These are phyloP conservation scores for Hemaris fuciformis DNA, from an alignment of 2,888 invertebrate genomes.

Conservation along the genomic window DNA sequence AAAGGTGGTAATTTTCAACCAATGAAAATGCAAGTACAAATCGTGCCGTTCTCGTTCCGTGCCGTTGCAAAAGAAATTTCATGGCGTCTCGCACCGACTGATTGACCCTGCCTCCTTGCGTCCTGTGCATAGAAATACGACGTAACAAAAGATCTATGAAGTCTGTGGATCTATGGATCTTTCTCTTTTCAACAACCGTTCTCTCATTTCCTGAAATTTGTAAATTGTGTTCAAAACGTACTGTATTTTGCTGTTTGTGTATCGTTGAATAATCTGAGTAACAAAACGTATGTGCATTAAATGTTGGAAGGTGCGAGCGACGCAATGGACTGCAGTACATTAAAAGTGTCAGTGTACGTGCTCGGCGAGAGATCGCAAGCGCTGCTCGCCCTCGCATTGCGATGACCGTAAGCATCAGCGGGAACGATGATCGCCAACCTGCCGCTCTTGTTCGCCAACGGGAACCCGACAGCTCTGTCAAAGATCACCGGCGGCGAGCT, in stretches of 20 bases:
- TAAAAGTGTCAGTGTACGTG: slow-evolving; percentile 61
- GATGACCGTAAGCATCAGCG: slow-evolving; percentile 71
- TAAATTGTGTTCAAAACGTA: slow-evolving; percentile 31
- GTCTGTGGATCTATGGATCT: slow-evolving; percentile 52
- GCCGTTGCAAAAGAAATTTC: background rate
- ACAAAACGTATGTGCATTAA: slow-evolving; percentile 40
- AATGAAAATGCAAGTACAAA: background rate
- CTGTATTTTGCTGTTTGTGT: slow-evolving; percentile 39
- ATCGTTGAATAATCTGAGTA: slow-evolving; percentile 15
- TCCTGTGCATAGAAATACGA: slow-evolving; percentile 17
- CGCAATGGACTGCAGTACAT: slow-evolving; percentile 48
- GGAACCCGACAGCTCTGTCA: slow-evolving; percentile 85
- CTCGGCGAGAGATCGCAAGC: slow-evolving; percentile 64
- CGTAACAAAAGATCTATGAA: slow-evolving; percentile 32
- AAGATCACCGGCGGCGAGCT: slow-evolving; percentile 83
- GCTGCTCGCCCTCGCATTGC: slow-evolving; percentile 59
- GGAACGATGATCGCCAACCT: slow-evolving; percentile 86
- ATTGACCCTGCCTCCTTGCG: slow-evolving; percentile 10
- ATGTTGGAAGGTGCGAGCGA: slow-evolving; percentile 34
- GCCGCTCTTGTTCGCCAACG: slow-evolving; percentile 86
- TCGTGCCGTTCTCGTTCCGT: slow-evolving; percentile 1
- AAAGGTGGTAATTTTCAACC: background rate
- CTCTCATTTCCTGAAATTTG: slow-evolving; percentile 6
- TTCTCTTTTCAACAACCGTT: slow-evolving; percentile 59
- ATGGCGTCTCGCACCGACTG: slow-evolving; percentile 12